Evolutionary conservation across 2,888 invertebrate species (phyloP).

Genomic region (Orthonychiurus folsomi): DNA sequence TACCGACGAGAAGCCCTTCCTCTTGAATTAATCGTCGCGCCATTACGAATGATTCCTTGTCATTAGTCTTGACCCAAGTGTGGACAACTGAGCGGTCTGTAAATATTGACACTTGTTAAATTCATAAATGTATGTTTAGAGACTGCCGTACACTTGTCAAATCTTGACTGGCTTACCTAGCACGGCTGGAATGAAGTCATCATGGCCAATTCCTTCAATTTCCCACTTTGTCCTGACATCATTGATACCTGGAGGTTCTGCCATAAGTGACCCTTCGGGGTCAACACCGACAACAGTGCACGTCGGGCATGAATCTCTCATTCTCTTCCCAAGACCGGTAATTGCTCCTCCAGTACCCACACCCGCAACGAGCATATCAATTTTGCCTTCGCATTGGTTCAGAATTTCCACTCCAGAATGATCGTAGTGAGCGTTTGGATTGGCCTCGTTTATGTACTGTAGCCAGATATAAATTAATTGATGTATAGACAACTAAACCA

Average conservation of each 20-base stretch:
- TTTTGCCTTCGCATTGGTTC: constrained; percentile 48
- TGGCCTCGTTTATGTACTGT: constrained; percentile 52
- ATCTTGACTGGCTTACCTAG: constrained; percentile 44
- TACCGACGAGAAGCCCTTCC: constrained; percentile 53
- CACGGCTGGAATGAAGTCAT: constrained; percentile 55
- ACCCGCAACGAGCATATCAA: constrained; percentile 51
- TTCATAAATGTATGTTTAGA: constrained; percentile 2
- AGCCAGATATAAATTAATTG: no score
- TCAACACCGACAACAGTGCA: constrained; percentile 52
- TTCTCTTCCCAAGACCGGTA: constrained; percentile 51
- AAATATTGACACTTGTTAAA: constrained; percentile 44
- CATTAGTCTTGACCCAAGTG: constrained; percentile 51
- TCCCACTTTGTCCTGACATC: constrained; percentile 49
- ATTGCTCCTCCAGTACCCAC: constrained; percentile 47
- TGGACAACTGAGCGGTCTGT: constrained; percentile 67
- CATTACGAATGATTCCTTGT: constrained; percentile 50
- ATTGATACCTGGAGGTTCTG: constrained; percentile 48
- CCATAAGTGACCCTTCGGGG: constrained; percentile 51
- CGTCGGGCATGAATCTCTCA: constrained; percentile 48
- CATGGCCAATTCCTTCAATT: constrained; percentile 55
- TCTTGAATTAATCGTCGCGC: constrained; percentile 51
- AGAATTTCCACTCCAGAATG: constrained; percentile 54
- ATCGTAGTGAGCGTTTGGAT: constrained; percentile 55
- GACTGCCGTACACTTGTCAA: constrained; percentile 4
- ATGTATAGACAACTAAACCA: no score